Conservation (phyloP, 2,888 invertebrate genomes). For the Beris morrisii region DNA sequence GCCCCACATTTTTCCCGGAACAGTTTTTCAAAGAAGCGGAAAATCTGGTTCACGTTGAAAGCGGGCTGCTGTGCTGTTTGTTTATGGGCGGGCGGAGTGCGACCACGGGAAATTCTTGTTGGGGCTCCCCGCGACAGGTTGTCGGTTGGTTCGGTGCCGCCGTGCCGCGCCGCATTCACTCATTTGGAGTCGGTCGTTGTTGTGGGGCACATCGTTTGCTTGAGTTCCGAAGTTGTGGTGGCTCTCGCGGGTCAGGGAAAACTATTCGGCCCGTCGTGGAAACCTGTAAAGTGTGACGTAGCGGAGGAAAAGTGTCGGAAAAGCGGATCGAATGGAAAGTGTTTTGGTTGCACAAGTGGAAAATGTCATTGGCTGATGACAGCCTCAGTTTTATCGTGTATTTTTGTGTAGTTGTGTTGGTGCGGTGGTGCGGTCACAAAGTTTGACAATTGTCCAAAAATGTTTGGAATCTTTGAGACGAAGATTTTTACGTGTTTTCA, state of each 20-base stretch:
- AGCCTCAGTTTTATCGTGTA: neutral
- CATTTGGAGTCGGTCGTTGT: neutral
- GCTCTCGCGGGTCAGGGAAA: no score
- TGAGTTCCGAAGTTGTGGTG: no score
- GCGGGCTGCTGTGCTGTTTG: constrained; percentile 10
- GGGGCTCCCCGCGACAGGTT: constrained; percentile 13
- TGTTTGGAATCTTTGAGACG: no score
- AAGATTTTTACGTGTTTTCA: no score
- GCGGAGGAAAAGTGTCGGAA: neutral
- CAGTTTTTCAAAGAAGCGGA: no score
- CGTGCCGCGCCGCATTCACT: neutral
- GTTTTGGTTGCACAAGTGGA: neutral
- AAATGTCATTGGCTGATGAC: neutral
- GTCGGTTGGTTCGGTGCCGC: neutral
- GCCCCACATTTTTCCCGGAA: neutral
- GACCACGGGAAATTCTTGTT: constrained; percentile 9
- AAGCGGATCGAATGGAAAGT: neutral
- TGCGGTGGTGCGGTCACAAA: no score
- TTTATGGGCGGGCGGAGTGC: constrained; percentile 4
- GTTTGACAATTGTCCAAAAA: no score
- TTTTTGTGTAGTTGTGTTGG: neutral
- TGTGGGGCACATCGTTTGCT: no score
- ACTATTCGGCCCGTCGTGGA: neutral
- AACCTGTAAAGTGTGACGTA: constrained; percentile 7
- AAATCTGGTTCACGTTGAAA: constrained; percentile 7